Base-by-base conservation (phyloP, 2,113 vertebrate genomes). In the Poeciliopsis prolifica region DNA sequence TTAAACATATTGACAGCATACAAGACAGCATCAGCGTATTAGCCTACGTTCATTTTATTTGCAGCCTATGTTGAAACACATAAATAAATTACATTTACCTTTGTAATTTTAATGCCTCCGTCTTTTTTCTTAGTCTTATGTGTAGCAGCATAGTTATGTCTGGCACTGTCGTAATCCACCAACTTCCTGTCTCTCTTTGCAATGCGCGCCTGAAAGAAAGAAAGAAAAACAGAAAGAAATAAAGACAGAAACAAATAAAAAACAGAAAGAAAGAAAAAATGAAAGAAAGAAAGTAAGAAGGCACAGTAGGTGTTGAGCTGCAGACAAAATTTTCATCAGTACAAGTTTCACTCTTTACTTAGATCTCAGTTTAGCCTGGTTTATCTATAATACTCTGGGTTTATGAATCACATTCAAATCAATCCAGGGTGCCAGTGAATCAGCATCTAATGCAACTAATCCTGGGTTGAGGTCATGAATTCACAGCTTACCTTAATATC, bases 121-220 rank as follows among this genome's bases (percentile, higher is more conserved):
- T 97, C 97, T 91, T 98, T 99, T 95, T 99, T 99, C 93, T 99
- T 99, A 65, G 96, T 94, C 3, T 96, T 97, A 86, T 99, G 97
- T 4, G 97, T 95, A 26, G 96, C 95, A 88, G 98, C 95, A 11
- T 94, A 97, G 83, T 96, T 97, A 89, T 99, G 98, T 68, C 98
- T 96, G 78, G 98, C 98, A 12, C 98, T 99, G 94, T 99, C 98
- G 0, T 92, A 99, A 91, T 99, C 98, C 44, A 99, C 98, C 77
- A 99, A 90, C 88, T 99, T 99, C 90, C 98, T 95, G 86, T 98
- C 98, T 31, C 98, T 93, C 89, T 99, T 99, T 0, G 98, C 96
- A 0, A 99, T 99, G 63, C 98, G 97, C 42, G 96, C 94, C 97
- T 99, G 83, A 66, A 70, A 54, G 72, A 26, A 70, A 63, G 65